Base-by-base conservation (phyloP, 2,888 invertebrate genomes). In the Mythimna albipuncta region DNA sequence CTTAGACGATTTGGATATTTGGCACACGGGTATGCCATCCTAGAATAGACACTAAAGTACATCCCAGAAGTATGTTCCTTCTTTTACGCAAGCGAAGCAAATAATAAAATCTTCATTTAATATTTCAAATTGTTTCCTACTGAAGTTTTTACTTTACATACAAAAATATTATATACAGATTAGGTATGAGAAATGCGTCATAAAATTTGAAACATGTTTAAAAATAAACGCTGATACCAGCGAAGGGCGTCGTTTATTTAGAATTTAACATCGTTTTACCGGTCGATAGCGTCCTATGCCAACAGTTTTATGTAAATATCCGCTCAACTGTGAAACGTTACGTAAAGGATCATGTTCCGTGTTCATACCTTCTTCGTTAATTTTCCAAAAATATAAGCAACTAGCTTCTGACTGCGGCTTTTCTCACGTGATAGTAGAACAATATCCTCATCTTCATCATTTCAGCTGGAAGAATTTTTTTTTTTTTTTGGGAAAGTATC, bases 241-340 rank as follows among this genome's bases (percentile, higher is more conserved):
- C 32, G 65, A 68, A 77, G 72, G 77, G 82, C 38, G 64, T 59
- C 64, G 59, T 72, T 76, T 72, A 82, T 77, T 72, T 68, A 50
- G 57, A 77, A 72, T 62, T 82, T 78, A 64, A 69, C 74, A 78
- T 32, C 57, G 64, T 72, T 72, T 67, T 67, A n/a, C 38, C 66
- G 58, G 58, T 69, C 82, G 62, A 73, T 72, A 57, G 66, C 74
- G 69, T 78, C 79, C 69, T 74, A 65, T 64, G 61, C 55, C 59
- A 75, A 83, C 66, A 85, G 52, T 65, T 69, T 67, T 74, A 79
- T 74, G 75, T 69, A 69, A 82, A 82, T 69, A 75, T n/a, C 52
- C 72, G 64, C 35, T 82, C 77, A 72, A 72, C 78, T 64, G 83
- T 78, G 69, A 82, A 82, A 73, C 38, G 65, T 59, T 72, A 66